Evolutionary conservation across 2,888 invertebrate genomes (phyloP), one percentile per base, ranked within the genome.

Genomic region (Acrocyrtus sp.): DNA sequence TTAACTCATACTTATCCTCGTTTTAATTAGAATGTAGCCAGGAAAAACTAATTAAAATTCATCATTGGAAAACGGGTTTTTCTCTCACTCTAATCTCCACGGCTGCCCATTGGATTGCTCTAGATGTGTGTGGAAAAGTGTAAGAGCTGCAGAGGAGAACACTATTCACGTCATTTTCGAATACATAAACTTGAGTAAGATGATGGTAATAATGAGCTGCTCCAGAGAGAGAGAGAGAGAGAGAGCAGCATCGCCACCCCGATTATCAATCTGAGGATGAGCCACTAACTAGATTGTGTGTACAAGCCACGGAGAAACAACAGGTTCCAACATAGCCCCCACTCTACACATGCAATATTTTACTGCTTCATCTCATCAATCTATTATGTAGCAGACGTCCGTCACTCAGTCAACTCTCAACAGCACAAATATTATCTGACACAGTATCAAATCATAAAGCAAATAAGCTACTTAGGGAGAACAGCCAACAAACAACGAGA

Each of bases 31-130:
- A 57, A 54, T 50, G 43, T 24, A 43, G 54, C 56, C 19, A 27
- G 19, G 50, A 69, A 69, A 34, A 70, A 50, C 62, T 70, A 70
- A 70, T 70, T 70, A 70, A 70, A 70, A 70, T 62, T 56, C 57
- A 61, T 62, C 57, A 70, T 29, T 61, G 61, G 45, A 58, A 58
- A 69, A 70, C 62, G 50, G 29, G 62, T 70, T 70, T n/a, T 34
- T 34, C 34, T 12, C 34, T 70, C 1, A 21, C 41, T 19, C 2
- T 60, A 41, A 21, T 19, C 51, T 26, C 34, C 27, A 60, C 29
- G 27, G 24, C 22, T 43, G 12, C 45, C 43, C 56, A 56, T 47
- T 60, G 47, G n/a, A n/a, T n/a, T 60, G 56, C 48, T 65, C n/a
- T n/a, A n/a, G n/a, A n/a, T 34, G 57, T 34, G 17, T 43, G n/a